Evolutionary conservation across 2,888 invertebrate genomes (phyloP), one percentile per base, ranked within the genome.

Genomic region (Fragum sueziense): DNA sequence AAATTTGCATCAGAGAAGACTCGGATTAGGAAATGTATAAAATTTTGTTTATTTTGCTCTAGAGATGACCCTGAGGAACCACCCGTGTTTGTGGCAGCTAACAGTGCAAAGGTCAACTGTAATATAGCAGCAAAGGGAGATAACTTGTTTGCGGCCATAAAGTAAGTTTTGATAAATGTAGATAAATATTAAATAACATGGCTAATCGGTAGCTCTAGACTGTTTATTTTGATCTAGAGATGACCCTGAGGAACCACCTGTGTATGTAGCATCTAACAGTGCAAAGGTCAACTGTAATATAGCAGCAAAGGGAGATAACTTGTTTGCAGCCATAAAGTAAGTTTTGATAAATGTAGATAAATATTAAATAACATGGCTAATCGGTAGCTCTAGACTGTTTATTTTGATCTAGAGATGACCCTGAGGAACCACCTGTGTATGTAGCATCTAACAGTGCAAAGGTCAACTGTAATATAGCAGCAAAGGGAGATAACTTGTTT

Each of bases 401-500:
- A n/a, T n/a, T n/a, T n/a, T n/a, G n/a, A n/a, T n/a, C 67, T 86
- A 93, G 94, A 77, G 98, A 98, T 94, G 95, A 95, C 79, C 97
- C 97, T 0, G 94, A 95, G 37, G 95, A 96, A 75, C 93, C 95
- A 52, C 97, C 97, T 41, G 95, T 95, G 7, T 96, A 98, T 92
- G 94, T 98, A 57, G 98, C 96, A 0, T 95, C 95, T 84, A 98
- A 97, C 93, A 95, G 95, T 87, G 95, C 96, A 52, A 93, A 94
- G 27, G 95, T 95, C 85, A 95, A 95, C 91, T 96, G 96, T 85
- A 94, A 94, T 70, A n/a, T n/a, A n/a, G n/a, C n/a, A n/a, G n/a
- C n/a, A n/a, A n/a, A n/a, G n/a, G n/a, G n/a, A n/a, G n/a, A 95
- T 99, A 68, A 97, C 92, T 94, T 97, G 78, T 97, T 97, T 95